phyloP scores from a whole-genome alignment of 2,797 vertebrate genomes.

The Psittacula echo region DNA sequence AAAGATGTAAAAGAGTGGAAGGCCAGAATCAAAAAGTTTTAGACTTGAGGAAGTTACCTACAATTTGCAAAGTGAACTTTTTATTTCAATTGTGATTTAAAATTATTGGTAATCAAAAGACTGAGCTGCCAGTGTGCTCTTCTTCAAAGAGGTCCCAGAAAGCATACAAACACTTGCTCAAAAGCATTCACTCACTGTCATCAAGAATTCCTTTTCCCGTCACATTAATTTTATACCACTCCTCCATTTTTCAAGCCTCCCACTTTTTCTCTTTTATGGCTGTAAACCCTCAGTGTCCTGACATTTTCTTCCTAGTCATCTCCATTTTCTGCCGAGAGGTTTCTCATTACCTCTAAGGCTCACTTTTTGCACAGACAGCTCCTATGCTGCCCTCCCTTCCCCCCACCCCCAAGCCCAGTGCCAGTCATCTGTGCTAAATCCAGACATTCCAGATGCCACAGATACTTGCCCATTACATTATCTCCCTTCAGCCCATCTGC shows the following conservation, averaged over 20 bases:
- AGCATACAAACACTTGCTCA: not conserved
- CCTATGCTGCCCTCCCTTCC: not conserved
- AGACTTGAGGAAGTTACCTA: not conserved
- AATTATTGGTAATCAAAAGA: not conserved
- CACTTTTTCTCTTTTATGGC: not conserved
- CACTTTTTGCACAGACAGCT: not conserved
- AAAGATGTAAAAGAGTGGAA: not conserved
- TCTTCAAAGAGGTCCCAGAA: not conserved
- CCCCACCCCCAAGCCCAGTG: not conserved
- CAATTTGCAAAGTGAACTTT: not conserved
- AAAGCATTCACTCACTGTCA: not conserved
- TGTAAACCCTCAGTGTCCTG: not conserved
- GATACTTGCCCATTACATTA: conserved; percentile 39
- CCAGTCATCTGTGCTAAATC: conserved; percentile 41
- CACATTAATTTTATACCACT: not conserved
- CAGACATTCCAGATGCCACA: conserved; percentile 55
- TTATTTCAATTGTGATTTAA: not conserved
- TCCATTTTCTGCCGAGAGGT: not conserved
- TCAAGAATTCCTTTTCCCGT: not conserved
- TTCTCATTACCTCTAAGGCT: not conserved
- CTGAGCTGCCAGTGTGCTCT: not conserved
- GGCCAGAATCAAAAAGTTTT: not conserved
- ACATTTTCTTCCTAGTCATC: not conserved
- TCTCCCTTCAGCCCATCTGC: conserved; percentile 34
- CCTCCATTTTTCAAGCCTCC: not conserved